phyloP scores from a whole-genome alignment of 2,113 vertebrate species.

The Galbula dea region DNA sequence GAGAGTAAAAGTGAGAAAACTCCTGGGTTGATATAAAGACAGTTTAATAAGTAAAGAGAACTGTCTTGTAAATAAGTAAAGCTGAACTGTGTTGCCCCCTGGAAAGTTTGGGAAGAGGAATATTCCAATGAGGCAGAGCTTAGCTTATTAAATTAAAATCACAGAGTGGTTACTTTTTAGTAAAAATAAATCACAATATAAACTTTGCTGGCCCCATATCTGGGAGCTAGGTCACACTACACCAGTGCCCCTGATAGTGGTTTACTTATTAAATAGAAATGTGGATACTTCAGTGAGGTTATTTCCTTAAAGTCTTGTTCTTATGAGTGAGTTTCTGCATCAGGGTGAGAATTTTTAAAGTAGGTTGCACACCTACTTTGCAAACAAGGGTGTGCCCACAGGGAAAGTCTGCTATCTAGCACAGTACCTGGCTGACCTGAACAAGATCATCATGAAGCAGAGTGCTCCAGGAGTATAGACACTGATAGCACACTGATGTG shows the following conservation, averaged over 20 bases:
- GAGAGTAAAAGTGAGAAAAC: not conserved
- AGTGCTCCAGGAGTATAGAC: not conserved
- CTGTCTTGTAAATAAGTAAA: not conserved
- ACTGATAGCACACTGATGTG: not conserved
- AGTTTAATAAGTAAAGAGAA: not conserved
- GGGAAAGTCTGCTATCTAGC: conserved; percentile 43
- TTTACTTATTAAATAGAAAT: not conserved
- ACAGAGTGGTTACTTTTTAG: not conserved
- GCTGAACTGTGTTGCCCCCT: not conserved
- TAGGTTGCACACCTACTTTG: conserved; percentile 10
- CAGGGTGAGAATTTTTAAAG: conserved; percentile 30
- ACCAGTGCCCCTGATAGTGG: not conserved
- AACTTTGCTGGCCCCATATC: not conserved
- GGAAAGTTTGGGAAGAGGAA: not conserved
- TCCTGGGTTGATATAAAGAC: not conserved
- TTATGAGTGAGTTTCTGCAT: not conserved
- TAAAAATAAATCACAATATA: not conserved
- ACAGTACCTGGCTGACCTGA: conserved; percentile 33
- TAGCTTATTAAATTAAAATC: not conserved
- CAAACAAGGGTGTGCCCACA: not conserved
- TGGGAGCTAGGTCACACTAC: not conserved
- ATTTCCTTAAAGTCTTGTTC: not conserved
- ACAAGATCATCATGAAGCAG: not conserved
- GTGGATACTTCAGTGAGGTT: not conserved
- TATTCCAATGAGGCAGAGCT: not conserved